Conservation (phyloP, 2,113 vertebrate genomes). For the Lasiurus borealis region DNA sequence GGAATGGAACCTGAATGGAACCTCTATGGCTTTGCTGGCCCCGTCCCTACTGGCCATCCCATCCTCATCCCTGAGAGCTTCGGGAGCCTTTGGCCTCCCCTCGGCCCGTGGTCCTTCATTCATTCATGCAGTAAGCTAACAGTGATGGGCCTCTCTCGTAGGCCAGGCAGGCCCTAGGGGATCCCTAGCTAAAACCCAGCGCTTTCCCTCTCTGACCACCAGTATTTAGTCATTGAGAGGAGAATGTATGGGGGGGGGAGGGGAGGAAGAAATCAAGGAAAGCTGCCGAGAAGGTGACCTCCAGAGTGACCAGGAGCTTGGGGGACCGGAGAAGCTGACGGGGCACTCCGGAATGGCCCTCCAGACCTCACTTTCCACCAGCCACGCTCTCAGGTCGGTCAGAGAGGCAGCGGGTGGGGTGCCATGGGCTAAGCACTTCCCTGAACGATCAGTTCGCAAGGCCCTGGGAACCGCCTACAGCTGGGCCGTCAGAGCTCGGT, state of each 20-base stretch:
- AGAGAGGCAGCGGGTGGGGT: neutral
- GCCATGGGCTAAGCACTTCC: neutral
- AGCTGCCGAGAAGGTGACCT: neutral
- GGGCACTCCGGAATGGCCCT: neutral
- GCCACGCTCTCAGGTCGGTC: neutral
- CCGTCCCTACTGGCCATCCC: neutral
- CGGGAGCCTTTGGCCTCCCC: neutral
- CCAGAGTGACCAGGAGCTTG: neutral
- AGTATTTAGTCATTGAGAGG: neutral
- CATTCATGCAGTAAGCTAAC: neutral
- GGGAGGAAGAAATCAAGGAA: neutral
- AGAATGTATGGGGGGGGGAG: neutral
- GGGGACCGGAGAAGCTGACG: neutral
- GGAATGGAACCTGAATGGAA: neutral
- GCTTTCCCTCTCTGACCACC: neutral
- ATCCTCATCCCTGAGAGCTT: neutral
- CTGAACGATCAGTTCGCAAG: neutral
- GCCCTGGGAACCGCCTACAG: neutral
- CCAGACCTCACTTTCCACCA: neutral
- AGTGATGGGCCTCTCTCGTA: slow-evolving; percentile 1
- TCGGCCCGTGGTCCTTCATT: neutral
- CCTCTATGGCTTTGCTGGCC: neutral
- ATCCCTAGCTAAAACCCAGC: neutral
- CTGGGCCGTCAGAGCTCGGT: neutral
- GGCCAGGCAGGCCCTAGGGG: neutral